phyloP scores from a whole-genome alignment of 2,797 vertebrate species.

The Diplodus puntazzo region DNA sequence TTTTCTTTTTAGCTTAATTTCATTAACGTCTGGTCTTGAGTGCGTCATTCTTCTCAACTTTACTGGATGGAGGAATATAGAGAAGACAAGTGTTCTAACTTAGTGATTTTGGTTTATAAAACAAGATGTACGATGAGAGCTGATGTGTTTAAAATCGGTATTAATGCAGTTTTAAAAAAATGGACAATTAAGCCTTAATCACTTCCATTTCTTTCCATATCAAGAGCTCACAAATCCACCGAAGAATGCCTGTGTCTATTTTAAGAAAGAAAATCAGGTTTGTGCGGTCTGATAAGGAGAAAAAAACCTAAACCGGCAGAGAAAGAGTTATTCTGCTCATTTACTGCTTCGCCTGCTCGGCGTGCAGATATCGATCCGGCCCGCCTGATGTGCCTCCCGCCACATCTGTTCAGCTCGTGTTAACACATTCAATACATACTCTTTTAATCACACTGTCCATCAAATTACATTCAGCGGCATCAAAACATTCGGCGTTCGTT shows the following conservation, averaged over 20 bases:
- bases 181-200: conserved; percentile 28
- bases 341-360: conserved; percentile 7
- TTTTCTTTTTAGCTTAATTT: conserved; percentile 33
- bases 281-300: conserved; percentile 22
- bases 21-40: conserved; percentile 5
- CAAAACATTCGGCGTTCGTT: conserved; percentile 30
- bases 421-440: conserved; percentile 22
- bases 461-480: conserved; percentile 37
- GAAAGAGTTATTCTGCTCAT: conserved; percentile 22
- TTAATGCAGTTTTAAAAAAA: conserved; percentile 18
- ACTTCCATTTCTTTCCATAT: conserved; percentile 18
- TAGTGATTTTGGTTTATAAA: not conserved
- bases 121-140: not conserved
- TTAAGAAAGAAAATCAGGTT: conserved; percentile 23
- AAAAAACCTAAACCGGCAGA: conserved; percentile 5
- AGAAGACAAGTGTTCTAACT: not conserved
- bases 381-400: conserved; percentile 15
- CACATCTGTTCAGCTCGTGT: conserved; percentile 34
- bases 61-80: not conserved
- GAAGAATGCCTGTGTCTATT: conserved; percentile 36
- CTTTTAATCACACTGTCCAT: conserved; percentile 39
- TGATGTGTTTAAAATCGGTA: not conserved
- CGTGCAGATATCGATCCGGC: conserved; percentile 37
- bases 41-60: not conserved
- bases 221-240: conserved; percentile 20